phyloP scores from a whole-genome alignment of 2,888 invertebrate genomes.

The Macropis europaea region DNA sequence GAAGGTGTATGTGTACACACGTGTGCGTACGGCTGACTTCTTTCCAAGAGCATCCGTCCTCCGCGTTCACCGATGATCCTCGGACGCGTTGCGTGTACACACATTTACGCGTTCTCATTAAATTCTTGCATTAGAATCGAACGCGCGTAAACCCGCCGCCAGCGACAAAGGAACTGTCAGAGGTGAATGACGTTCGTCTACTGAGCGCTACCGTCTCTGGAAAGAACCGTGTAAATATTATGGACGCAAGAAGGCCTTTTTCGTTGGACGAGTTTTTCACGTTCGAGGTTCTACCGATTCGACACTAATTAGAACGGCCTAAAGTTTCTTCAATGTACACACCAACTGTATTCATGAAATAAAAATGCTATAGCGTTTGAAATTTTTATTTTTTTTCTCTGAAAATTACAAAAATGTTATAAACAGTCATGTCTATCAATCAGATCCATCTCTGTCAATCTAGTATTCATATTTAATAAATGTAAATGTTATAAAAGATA shows the following conservation, averaged over 20 bases:
- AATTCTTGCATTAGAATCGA: slow-evolving; percentile 18
- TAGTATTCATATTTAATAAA: neutral
- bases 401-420: no score
- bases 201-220: slow-evolving; percentile 26
- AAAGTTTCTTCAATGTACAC: no score
- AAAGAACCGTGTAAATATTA: slow-evolving; percentile 37
- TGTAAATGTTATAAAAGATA: neutral
- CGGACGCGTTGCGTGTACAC: neutral
- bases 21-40: slow-evolving; percentile 43
- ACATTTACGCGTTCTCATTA: slow-evolving; percentile 31
- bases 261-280: neutral
- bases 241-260: neutral
- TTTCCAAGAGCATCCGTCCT: slow-evolving; percentile 47
- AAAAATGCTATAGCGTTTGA: no score
- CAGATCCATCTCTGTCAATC: no score
- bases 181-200: slow-evolving; percentile 2
- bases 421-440: no score
- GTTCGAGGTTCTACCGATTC: neutral
- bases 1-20: slow-evolving; percentile 50
- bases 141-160: neutral
- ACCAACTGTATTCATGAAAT: no score
- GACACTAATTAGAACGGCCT: no score
- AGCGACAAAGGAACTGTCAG: neutral
- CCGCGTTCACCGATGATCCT: slow-evolving; percentile 26
- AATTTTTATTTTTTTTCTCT: no score